These are phyloP conservation scores for Tetranychus cinnabarinus DNA, from an alignment of 1,140 invertebrate species.

Conservation along the genomic window DNA sequence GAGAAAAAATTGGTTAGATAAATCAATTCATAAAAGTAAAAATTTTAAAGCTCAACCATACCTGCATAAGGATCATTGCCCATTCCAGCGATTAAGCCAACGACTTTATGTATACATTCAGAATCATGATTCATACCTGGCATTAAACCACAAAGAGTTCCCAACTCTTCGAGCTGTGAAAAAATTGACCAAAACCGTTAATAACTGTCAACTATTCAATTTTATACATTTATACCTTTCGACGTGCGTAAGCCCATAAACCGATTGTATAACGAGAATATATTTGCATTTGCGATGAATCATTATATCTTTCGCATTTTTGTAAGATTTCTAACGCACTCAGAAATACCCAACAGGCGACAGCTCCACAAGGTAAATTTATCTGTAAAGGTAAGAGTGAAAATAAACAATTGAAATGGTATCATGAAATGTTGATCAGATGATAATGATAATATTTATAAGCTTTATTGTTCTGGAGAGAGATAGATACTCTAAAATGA, in stretches of 20 bases:
- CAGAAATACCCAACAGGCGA: constrained; percentile 77
- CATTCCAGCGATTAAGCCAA: constrained; percentile 69
- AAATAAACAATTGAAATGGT: background rate
- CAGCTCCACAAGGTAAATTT: constrained; percentile 44
- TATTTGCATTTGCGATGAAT: constrained; percentile 27
- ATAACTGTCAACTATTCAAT: background rate
- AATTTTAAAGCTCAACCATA: constrained; percentile 1
- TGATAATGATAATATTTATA: too few species aligned
- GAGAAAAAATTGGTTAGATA: background rate
- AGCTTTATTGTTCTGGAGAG: background rate
- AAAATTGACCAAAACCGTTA: constrained; percentile 8
- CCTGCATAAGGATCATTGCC: constrained; percentile 20
- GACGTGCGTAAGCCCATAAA: constrained; percentile 70
- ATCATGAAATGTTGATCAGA: too few species aligned
- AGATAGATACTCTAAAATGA: background rate
- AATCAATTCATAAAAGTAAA: background rate
- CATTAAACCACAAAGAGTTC: constrained; percentile 69
- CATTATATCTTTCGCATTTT: constrained; percentile 25
- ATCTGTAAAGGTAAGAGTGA: constrained; percentile 17
- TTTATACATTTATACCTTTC: constrained; percentile 39
- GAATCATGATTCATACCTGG: constrained; percentile 48
- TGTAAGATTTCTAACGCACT: constrained; percentile 68
- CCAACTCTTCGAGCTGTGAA: constrained; percentile 48
- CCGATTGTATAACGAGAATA: constrained; percentile 69
- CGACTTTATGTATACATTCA: constrained; percentile 64